Evolutionary conservation across 2,888 invertebrate species (phyloP).

Genomic region (Oligia strigilis): DNA sequence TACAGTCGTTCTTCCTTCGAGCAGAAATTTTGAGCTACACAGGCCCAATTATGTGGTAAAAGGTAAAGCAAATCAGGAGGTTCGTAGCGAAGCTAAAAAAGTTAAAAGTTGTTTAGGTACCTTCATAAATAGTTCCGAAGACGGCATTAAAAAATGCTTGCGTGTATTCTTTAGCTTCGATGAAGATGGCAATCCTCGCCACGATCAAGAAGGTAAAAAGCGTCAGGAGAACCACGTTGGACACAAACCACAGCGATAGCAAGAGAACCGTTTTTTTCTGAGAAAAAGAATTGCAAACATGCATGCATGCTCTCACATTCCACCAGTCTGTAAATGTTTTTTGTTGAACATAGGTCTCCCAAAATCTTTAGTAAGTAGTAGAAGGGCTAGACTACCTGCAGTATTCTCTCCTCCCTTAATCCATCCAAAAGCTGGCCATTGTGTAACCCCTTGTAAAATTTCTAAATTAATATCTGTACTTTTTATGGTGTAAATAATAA

Average conservation of each 20-base stretch:
- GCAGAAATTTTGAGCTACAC: not conserved
- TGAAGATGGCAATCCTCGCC: conserved; percentile 64
- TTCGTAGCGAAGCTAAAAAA: not conserved
- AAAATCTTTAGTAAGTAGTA: not conserved
- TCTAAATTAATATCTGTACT: not conserved
- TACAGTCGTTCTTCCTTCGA: not conserved
- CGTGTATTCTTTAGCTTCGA: conserved; percentile 50
- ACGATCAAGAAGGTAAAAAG: conserved; percentile 73
- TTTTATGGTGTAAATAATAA: not conserved
- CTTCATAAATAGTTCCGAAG: conserved; percentile 33
- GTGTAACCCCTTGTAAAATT: not conserved
- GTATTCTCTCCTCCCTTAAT: not conserved
- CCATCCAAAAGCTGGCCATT: not conserved
- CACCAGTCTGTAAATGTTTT: not conserved
- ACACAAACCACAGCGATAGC: conserved; percentile 78
- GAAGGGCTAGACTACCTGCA: not conserved
- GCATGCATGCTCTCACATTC: not conserved
- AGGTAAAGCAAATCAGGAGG: not conserved
- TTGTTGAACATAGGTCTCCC: not conserved
- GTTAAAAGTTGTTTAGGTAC: conserved; percentile 6
- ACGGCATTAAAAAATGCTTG: conserved; percentile 18
- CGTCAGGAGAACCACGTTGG: conserved; percentile 76
- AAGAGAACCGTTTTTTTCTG: conserved; percentile 72
- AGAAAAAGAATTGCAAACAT: conserved; percentile 22
- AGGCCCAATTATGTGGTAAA: too few species aligned